Base-by-base conservation (phyloP, 2,113 vertebrate species). In the Psittacula cyanocephala region DNA sequence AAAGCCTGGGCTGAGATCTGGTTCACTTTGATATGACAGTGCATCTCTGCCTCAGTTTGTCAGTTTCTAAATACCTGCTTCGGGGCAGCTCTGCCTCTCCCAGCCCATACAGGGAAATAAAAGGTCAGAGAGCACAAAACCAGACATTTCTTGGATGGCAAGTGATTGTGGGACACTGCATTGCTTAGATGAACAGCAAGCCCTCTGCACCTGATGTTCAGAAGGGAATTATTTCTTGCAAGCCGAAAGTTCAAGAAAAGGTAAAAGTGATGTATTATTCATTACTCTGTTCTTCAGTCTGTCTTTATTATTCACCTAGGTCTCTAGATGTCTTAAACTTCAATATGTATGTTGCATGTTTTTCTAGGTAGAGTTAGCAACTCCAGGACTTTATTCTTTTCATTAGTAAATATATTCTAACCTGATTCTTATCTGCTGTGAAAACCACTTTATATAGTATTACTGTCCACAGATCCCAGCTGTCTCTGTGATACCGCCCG, bases 111-210 rank as follows among this genome's bases (percentile, higher is more conserved):
- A 85, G n/a, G n/a, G 17, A 85, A 67, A 68, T 50, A 37, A 53
- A 86, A 44, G 13, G 15, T 44, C 41, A 77, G 49, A 80, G 25
- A 41, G 49, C 33, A 50, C 11, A 44, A 33, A 72, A 50, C 41
- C 49, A 10, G 20, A 10, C 8, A 3, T 80, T 75, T 85, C 49
- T 82, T 57, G 50, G 13, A 33, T 81, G 43, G 13, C 50, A 33
- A 35, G 22, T 0, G 0, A 20, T 71, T 0, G 0, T 44, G 37
- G 39, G 28, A 80, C 4, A 6, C 17, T 46, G 37, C 16, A 9
- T 59, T 62, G 1, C 79, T 91, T 60, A 85, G 22, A 33, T 72
- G 76, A 72, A 6, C 24, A 80, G 35, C 29, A 50, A 67, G n/a
- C 65, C 49, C 28, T 77, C 67, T 19, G 10, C 47, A 91, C 27